Percentiles rank a stretch among this genome's conserved stretches.
Conservation (phyloP, 2,888 invertebrate genomes). For the Melikaiella ostensackeni region DNA sequence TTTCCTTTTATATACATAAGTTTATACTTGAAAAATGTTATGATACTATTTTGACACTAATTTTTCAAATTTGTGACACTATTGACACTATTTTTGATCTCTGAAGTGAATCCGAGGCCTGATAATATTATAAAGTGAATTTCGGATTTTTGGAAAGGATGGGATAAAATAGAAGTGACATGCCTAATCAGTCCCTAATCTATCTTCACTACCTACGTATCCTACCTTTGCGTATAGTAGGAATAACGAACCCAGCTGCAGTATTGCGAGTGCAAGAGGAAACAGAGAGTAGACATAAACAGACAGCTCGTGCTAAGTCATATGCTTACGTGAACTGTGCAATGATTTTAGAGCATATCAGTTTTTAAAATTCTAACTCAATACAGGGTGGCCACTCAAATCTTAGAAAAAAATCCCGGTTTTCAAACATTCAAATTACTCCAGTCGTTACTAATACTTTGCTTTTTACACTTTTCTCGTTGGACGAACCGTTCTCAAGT, state of each 20-base stretch:
- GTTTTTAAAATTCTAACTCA: conserved; percentile 18
- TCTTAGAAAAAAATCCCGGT: not conserved
- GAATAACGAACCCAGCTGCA: conserved; percentile 76
- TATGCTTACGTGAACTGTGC: conserved; percentile 51
- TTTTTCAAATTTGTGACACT: too few relatives aligned
- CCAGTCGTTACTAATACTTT: too few relatives aligned
- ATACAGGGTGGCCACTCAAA: not conserved
- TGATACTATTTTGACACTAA: too few relatives aligned
- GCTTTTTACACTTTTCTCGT: too few relatives aligned
- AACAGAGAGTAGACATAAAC: conserved; percentile 72
- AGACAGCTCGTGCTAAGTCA: conserved; percentile 60
- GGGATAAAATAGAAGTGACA: conserved; percentile 11
- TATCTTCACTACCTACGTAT: conserved; percentile 57
- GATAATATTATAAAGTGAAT: not conserved
- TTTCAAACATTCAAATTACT: too few relatives aligned
- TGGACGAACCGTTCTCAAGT: too few relatives aligned
- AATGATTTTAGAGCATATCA: conserved; percentile 45
- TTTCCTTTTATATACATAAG: too few relatives aligned
- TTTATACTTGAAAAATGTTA: too few relatives aligned
- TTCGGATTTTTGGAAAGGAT: not conserved
- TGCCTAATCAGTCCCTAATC: conserved; percentile 33
- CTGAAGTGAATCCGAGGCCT: too few relatives aligned
- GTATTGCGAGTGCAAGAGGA: conserved; percentile 72
- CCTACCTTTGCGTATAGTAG: conserved; percentile 77
- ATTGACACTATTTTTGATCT: too few relatives aligned